Base-by-base conservation (phyloP, 1,140 invertebrate species). In the Lepidurus apus region DNA sequence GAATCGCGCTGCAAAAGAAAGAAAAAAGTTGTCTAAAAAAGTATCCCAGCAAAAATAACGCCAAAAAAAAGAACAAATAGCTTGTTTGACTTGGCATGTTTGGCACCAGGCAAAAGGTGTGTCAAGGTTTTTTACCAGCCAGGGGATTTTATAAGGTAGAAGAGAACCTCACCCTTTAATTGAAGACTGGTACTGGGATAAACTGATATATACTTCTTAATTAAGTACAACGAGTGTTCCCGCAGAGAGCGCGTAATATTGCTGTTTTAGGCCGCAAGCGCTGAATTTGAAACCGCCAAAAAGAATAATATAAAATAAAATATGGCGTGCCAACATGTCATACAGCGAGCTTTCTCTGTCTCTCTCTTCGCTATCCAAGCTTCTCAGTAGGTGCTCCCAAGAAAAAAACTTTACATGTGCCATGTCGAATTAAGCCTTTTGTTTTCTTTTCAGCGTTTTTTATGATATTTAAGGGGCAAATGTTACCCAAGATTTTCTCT, bases 91-190 rank as follows among this genome's bases (percentile, higher is more conserved):
- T 65, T 65, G 53, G 53, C 53, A 65, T 65, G 53, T 65, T 65
- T 65, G 53, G 53, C 53, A 65, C 53, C 53, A 65, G 53, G 53
- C 21, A 65, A 65, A 65, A 65, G 53, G 53, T 65, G 53, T 65
- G 53, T 65, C 53, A 65, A 65, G 53, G 53, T 21, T 65, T 65
- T 65, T 65, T n/a, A 65, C 53, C 13, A 21, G 8, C 53, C 34
- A 34, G 10, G 53, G 5, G 17, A 21, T 65, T 13, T n/a, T 65
- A 13, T 65, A n/a, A 13, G 13, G 2, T 13, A 13, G 53, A 21
- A 65, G 21, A 65, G 53, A 13, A 65, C 53, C 53, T 65, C 53
- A 65, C 53, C 53, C 53, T 65, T 65, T 65, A 65, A 65, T 65
- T 65, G 53, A 65, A 65, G 53, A 65, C 53, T 65, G 21, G 7